Percentiles rank a stretch among this genome's conserved stretches.
phyloP scores from a whole-genome alignment of 2,888 invertebrate genomes.

The Phlogophora meticulosa region DNA sequence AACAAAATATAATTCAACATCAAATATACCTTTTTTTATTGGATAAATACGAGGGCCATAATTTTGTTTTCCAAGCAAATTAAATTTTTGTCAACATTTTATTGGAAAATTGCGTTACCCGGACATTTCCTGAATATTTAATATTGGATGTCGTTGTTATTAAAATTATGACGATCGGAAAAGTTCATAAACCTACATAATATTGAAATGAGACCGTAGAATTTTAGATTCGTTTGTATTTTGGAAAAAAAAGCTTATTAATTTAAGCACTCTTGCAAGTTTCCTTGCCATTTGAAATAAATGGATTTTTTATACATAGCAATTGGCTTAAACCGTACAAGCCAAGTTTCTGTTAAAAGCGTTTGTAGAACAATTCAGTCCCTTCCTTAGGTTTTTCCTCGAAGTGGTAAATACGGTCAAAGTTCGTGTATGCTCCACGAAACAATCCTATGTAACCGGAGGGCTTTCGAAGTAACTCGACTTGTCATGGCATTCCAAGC shows the following conservation, averaged over 20 bases:
- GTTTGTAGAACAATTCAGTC: conserved; percentile 5
- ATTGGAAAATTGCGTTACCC: conserved; percentile 61
- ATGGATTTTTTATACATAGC: neutral
- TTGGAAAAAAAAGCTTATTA: too few relatives aligned
- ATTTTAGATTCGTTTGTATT: too few relatives aligned
- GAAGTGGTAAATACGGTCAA: too few relatives aligned
- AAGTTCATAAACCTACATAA: neutral
- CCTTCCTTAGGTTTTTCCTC: neutral
- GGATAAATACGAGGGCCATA: conserved; percentile 36
- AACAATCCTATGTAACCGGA: neutral
- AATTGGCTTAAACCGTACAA: neutral
- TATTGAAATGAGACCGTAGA: too few relatives aligned
- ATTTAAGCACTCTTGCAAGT: too few relatives aligned
- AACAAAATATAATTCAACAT: conserved; percentile 52
- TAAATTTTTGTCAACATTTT: conserved; percentile 64
- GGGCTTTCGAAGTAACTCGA: conserved; percentile 3
- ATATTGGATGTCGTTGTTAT: conserved; percentile 18
- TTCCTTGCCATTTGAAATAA: neutral
- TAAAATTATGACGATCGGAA: conserved; percentile 15
- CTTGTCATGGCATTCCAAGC: conserved; percentile 12
- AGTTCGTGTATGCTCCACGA: too few relatives aligned
- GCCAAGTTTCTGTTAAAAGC: neutral
- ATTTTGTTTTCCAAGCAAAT: conserved; percentile 60
- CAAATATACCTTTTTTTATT: conserved; percentile 63
- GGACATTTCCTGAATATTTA: conserved; percentile 44